Evolutionary conservation across 2,888 invertebrate species (phyloP).

Genomic region (Hypomecis atomaria): DNA sequence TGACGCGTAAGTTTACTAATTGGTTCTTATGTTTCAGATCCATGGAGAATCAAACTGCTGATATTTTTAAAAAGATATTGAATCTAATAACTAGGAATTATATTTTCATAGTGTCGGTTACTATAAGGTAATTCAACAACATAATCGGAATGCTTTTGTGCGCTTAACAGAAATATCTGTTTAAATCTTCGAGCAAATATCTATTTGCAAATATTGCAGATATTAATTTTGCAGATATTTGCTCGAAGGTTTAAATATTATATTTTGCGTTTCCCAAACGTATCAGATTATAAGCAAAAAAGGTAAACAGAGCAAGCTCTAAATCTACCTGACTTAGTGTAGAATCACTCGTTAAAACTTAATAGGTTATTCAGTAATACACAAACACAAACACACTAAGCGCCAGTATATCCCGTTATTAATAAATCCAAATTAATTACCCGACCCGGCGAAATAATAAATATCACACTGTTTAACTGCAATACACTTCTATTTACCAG

Average conservation of each 20-base stretch:
- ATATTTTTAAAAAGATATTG: not conserved
- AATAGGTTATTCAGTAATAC: not conserved
- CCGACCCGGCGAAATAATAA: constrained; percentile 60
- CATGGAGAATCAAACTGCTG: not conserved
- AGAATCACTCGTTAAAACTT: not conserved
- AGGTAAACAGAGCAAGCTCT: not conserved
- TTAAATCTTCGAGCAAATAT: too few species aligned
- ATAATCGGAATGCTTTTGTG: not conserved
- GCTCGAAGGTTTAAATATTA: too few species aligned
- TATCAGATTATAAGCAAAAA: too few species aligned
- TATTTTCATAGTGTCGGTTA: not conserved
- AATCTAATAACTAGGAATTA: not conserved
- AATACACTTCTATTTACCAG: constrained; percentile 64
- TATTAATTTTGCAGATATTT: too few species aligned
- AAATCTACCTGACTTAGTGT: not conserved
- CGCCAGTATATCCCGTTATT: constrained; percentile 32
- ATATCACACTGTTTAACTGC: constrained; percentile 63
- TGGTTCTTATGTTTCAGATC: constrained; percentile 67
- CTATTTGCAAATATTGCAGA: too few species aligned
- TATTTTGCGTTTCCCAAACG: too few species aligned
- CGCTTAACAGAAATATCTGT: too few species aligned
- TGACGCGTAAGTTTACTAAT: constrained; percentile 75
- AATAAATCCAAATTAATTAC: constrained; percentile 61
- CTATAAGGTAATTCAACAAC: constrained; percentile 25
- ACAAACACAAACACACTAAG: constrained; percentile 23